phyloP scores from a whole-genome alignment of 2,113 vertebrate genomes.

The Corythoichthys intestinalis region DNA sequence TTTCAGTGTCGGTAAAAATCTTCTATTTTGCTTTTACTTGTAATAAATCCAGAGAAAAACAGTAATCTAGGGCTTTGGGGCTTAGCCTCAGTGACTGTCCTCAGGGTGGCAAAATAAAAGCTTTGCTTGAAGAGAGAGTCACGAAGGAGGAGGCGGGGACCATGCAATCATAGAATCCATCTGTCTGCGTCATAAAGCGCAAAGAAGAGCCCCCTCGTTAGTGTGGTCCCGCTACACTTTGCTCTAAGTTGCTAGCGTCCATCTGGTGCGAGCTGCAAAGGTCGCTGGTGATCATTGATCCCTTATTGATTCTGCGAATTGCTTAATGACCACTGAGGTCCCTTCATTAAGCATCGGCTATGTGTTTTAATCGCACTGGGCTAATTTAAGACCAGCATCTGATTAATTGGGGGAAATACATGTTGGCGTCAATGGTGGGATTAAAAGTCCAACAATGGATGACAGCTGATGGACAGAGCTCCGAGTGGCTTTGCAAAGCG shows the following conservation, averaged over 20 bases:
- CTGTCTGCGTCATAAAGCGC: conserved; percentile 51
- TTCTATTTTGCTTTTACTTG: neutral
- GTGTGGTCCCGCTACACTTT: conserved; percentile 54
- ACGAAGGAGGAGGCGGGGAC: neutral
- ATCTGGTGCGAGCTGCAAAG: conserved; percentile 60
- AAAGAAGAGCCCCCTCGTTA: conserved; percentile 38
- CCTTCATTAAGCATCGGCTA: conserved; percentile 58
- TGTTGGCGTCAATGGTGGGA: conserved; percentile 50
- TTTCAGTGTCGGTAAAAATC: neutral
- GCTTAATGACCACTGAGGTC: conserved; percentile 64
- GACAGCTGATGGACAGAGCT: conserved; percentile 61
- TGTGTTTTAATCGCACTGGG: conserved; percentile 63
- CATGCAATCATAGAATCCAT: conserved; percentile 49
- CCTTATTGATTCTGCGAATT: conserved; percentile 60
- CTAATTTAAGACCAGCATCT: conserved; percentile 55
- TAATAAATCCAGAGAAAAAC: conserved; percentile 14
- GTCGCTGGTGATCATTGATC: conserved; percentile 62
- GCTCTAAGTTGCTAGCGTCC: conserved; percentile 55
- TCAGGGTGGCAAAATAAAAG: conserved; percentile 42
- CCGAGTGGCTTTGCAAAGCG: conserved; percentile 69
- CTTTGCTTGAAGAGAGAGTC: conserved; percentile 17
- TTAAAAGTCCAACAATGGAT: conserved; percentile 63
- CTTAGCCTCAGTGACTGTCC: conserved; percentile 30
- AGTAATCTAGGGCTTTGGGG: neutral
- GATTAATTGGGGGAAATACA: conserved; percentile 60